A percentile compares a stretch with the other conserved stretches of the same genome.
phyloP scores from a whole-genome alignment of 2,888 invertebrate genomes.

The Philereme transversata region DNA sequence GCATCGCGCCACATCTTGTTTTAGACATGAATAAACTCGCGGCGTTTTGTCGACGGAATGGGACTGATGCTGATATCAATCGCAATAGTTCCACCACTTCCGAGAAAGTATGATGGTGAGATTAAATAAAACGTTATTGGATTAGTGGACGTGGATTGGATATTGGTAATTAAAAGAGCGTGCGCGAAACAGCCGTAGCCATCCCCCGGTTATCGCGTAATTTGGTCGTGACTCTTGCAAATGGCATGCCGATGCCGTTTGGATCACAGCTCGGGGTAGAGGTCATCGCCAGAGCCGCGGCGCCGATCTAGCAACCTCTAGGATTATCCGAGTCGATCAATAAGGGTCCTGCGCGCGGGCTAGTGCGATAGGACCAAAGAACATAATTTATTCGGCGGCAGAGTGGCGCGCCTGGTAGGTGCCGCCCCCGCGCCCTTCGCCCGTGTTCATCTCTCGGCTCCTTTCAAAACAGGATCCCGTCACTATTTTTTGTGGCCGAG shows the following conservation, averaged over 20 bases:
- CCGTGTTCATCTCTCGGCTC: conserved; percentile 47
- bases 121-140: conserved; percentile 8
- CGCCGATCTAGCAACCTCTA: conserved; percentile 71
- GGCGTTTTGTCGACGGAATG: conserved; percentile 40
- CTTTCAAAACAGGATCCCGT: conserved; percentile 65
- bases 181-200: conserved; percentile 28
- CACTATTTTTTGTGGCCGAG: conserved; percentile 67
- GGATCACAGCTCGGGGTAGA: conserved; percentile 55
- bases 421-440: conserved; percentile 57
- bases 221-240: conserved; percentile 69
- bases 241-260: conserved; percentile 64
- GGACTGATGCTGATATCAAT: conserved; percentile 30
- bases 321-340: conserved; percentile 78
- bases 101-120: conserved; percentile 27
- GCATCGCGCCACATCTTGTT: conserved; percentile 54
- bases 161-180: conserved; percentile 40
- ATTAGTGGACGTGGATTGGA: conserved; percentile 12
- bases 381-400: conserved; percentile 82
- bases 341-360: conserved; percentile 53
- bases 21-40: conserved; percentile 51
- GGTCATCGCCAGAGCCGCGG: conserved; percentile 64
- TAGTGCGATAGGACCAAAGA: conserved; percentile 61
- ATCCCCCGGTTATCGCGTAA: conserved; percentile 46
- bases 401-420: conserved; percentile 77
- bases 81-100: conserved; percentile 25